Conservation (phyloP, 2,113 vertebrate species). For the Rutilus rutilus region DNA sequence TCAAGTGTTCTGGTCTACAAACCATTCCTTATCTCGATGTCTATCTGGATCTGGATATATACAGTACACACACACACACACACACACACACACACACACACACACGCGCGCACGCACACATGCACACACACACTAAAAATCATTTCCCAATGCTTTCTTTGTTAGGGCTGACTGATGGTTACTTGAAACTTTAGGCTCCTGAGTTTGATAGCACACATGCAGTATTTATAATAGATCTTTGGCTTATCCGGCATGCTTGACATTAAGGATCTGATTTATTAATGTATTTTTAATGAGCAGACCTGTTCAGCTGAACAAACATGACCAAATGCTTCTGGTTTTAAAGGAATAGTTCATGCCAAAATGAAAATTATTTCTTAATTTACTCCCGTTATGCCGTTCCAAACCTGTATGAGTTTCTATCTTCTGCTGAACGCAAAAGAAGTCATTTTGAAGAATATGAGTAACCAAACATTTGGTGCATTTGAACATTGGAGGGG, state of each 20-base stretch:
- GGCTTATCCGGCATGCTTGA: slow-evolving; percentile 3
- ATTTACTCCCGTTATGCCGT: neutral
- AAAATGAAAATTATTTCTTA: neutral
- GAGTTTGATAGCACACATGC: neutral
- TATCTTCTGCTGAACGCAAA: neutral
- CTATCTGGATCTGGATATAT: neutral
- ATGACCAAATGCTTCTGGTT: neutral
- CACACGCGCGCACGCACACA: neutral
- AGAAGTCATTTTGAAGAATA: too few species aligned
- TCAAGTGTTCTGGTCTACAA: slow-evolving; percentile 13
- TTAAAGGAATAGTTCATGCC: neutral
- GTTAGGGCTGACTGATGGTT: neutral
- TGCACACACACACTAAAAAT: neutral
- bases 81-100: neutral
- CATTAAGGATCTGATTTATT: neutral
- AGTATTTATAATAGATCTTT: neutral
- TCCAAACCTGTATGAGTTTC: neutral
- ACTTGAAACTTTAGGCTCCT: neutral
- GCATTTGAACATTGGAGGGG: too few species aligned
- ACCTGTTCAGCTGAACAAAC: neutral
- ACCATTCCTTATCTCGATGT: neutral
- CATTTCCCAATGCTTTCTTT: neutral
- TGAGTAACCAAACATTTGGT: too few species aligned
- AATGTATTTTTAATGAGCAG: neutral
- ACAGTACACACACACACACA: neutral